A percentile compares a stretch with the other conserved stretches of the same genome.
Evolutionary conservation across 2,888 invertebrate species (phyloP).

Genomic region (Penaeus monodon): DNA sequence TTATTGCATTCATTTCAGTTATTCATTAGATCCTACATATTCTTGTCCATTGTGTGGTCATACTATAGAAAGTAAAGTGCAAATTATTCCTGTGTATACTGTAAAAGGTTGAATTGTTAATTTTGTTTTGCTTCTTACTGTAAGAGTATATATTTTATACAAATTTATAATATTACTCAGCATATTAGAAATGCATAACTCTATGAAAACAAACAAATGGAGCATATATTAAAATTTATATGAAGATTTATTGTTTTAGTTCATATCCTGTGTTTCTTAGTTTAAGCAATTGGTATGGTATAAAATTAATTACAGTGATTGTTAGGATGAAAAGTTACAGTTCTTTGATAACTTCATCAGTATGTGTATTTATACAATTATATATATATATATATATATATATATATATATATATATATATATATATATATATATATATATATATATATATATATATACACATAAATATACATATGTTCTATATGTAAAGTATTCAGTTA

Average conservation of each 20-base stretch:
- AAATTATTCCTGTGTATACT: slow-evolving; percentile 35
- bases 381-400: slow-evolving; percentile 1
- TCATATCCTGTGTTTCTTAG: neutral
- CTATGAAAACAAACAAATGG: no score
- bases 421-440: neutral
- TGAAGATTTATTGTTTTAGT: neutral
- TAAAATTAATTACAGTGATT: no score
- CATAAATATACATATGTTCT: neutral
- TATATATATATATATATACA: neutral
- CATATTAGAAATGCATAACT: no score
- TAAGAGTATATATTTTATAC: no score
- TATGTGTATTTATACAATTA: neutral
- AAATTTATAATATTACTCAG: no score
- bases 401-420: neutral
- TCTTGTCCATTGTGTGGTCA: slow-evolving; percentile 60
- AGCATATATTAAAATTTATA: neutral
- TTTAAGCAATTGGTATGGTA: no score
- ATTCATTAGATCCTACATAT: slow-evolving; percentile 36
- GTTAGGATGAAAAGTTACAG: no score
- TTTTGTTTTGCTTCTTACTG: no score
- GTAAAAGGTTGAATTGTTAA: no score
- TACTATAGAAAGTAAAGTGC: slow-evolving; percentile 40
- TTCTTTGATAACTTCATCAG: neutral
- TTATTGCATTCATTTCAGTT: slow-evolving; percentile 56
- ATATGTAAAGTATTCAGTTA: neutral